A percentile compares a stretch with the other conserved stretches of the same genome.
Evolutionary conservation across 2,888 invertebrate genomes (phyloP).

Genomic region (Ganaspis brasiliensis): DNA sequence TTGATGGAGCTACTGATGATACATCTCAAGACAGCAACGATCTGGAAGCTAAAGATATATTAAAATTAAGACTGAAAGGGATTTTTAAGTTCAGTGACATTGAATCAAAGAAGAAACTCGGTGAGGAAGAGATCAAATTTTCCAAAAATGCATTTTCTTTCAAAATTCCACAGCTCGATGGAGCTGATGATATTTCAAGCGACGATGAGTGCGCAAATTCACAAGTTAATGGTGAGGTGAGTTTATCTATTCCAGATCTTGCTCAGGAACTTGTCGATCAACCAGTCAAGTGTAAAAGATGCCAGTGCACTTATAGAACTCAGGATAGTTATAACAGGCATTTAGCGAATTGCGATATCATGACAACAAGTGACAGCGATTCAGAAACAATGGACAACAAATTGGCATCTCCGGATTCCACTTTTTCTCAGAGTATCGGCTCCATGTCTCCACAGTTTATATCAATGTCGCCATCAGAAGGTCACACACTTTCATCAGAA

Average conservation of each 20-base stretch:
- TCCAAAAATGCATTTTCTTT: slow-evolving; percentile 6
- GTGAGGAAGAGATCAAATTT: background rate
- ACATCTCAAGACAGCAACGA: slow-evolving; percentile 58
- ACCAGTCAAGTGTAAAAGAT: slow-evolving; percentile 92
- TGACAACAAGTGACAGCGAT: slow-evolving; percentile 91
- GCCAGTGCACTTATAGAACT: slow-evolving; percentile 93
- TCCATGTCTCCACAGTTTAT: slow-evolving; percentile 74
- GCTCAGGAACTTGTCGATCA: slow-evolving; percentile 83
- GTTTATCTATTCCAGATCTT: slow-evolving; percentile 53
- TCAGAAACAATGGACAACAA: slow-evolving; percentile 84
- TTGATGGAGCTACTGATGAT: slow-evolving; percentile 65
- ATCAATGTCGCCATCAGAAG: slow-evolving; percentile 76
- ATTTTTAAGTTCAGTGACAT: slow-evolving; percentile 32
- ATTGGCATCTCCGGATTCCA: slow-evolving; percentile 72
- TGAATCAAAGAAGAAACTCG: background rate
- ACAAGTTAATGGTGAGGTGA: slow-evolving; percentile 56
- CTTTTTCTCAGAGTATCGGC: slow-evolving; percentile 70
- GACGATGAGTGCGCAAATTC: slow-evolving; percentile 73
- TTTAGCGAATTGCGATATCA: slow-evolving; percentile 88
- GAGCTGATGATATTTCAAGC: slow-evolving; percentile 86
- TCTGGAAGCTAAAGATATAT: background rate
- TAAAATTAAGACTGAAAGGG: background rate
- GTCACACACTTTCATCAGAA: slow-evolving; percentile 73
- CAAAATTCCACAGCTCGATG: slow-evolving; percentile 86
- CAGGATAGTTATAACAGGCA: slow-evolving; percentile 91